Evolutionary conservation across 2,888 invertebrate genomes (phyloP).

Genomic region (Galerucella calmariensis): DNA sequence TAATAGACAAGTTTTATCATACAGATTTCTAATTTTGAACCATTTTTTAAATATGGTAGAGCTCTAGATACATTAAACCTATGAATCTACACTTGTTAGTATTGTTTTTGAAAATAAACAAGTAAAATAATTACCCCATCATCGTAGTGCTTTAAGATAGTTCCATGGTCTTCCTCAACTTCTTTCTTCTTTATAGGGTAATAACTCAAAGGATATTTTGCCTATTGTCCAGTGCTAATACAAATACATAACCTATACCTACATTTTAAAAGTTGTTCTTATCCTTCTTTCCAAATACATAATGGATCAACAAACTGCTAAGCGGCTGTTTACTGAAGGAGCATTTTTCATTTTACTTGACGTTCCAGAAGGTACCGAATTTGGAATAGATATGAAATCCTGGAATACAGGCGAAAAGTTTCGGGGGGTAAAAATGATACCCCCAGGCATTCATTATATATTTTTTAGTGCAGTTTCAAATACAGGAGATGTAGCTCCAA

Average conservation of each 20-base stretch:
- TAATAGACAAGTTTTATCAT: no score
- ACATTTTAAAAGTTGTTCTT: no score
- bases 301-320: slow-evolving; percentile 82
- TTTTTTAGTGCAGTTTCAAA: slow-evolving; percentile 82
- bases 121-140: no score
- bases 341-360: slow-evolving; percentile 86
- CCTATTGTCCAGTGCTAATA: not conserved
- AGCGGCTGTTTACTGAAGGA: slow-evolving; percentile 81
- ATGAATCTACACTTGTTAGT: no score
- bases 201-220: no score
- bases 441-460: slow-evolving; percentile 93
- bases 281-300: not conserved
- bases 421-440: slow-evolving; percentile 98
- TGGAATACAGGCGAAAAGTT: slow-evolving; percentile 94
- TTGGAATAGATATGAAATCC: slow-evolving; percentile 93
- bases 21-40: no score
- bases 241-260: not conserved
- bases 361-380: slow-evolving; percentile 91
- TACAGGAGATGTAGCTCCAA: slow-evolving; percentile 73
- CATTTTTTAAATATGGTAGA: no score
- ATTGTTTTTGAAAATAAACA: no score
- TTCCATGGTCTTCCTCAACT: not conserved
- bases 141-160: not conserved
- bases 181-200: not conserved
- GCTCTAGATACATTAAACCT: no score